Base-by-base conservation (phyloP, 1,140 invertebrate genomes). In the Hycleus cichorii region DNA sequence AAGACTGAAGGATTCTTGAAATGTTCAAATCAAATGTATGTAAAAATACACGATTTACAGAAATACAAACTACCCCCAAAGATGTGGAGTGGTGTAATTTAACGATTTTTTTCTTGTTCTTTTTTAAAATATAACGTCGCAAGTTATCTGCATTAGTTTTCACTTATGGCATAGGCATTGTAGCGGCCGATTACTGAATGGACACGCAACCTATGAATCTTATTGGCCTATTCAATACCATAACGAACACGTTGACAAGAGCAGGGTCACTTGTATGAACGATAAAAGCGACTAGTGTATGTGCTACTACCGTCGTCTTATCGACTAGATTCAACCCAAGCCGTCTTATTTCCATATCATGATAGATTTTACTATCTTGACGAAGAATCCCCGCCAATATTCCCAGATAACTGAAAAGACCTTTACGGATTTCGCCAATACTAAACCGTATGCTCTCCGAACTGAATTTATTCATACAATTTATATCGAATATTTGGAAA, bases 331-430 rank as follows among this genome's bases (percentile, higher is more conserved):
- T 62, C 66, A 67, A 69, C 64, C 64, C 64, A 56, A 51, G 62
- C 67, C 61, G 67, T 67, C 68, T 64, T 67, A 70, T 70, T 70
- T 70, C 65, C 68, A 70, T 70, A 70, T 68, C 68, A 63, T 70
- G 65, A 70, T 70, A 65, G 66, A 70, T 70, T 68, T 60, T 62
- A 53, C 51, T 53, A 53, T 45, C 51, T 45, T 53, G 42, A 53
- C 42, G n/a, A 42, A 42, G 46, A 26, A 46, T 53, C 51, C 50
- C 51, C 39, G 44, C 45, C 18, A 18, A 18, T 18, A 18, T 18
- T 18, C 18, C 18, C 49, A 40, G 25, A 43, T 42, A 52, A 43
- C 50, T 52, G 50, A 40, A 55, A 55, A 39, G 12, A 49, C n/a
- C 48, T 32, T 55, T 45, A 40, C 32, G 32, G 32, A 32, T 32